These are phyloP conservation scores for Indicator indicator DNA, from an alignment of 2,113 vertebrate genomes.

Conservation along the genomic window DNA sequence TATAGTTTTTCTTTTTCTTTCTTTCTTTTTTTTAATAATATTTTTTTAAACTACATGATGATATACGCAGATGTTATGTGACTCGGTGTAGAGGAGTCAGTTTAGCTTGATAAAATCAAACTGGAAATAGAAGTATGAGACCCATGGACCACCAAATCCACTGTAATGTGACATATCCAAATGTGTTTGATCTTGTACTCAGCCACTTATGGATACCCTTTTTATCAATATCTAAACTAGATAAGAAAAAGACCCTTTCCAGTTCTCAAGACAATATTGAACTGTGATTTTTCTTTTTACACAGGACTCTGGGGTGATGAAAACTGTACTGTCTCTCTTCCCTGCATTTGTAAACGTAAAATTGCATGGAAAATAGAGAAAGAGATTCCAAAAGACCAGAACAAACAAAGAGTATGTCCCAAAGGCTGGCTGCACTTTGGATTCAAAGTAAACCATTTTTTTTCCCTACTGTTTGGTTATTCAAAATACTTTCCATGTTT, in stretches of 20 bases:
- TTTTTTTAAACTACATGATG: not conserved
- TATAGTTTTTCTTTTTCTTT: not conserved
- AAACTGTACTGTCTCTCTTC: slow-evolving; percentile 79
- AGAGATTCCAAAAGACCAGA: slow-evolving; percentile 74
- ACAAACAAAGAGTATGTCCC: slow-evolving; percentile 84
- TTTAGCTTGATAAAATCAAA: not conserved
- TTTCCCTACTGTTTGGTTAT: not conserved
- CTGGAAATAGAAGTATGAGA: not conserved
- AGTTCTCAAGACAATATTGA: not conserved
- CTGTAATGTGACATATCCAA: not conserved
- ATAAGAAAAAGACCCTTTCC: not conserved
- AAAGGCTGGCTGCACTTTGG: slow-evolving; percentile 91
- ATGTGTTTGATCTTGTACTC: not conserved
- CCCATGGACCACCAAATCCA: not conserved
- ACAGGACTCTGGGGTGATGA: slow-evolving; percentile 85
- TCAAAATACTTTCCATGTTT: not conserved
- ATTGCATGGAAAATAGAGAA: slow-evolving; percentile 81
- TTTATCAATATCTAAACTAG: not conserved
- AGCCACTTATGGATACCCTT: not conserved
- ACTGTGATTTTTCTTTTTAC: not conserved
- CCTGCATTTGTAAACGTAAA: slow-evolving; percentile 88
- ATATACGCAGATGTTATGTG: not conserved
- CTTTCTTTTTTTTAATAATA: not conserved
- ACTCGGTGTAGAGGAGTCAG: not conserved
- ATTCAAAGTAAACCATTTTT: slow-evolving; percentile 83